Evolutionary conservation across 2,797 vertebrate species (phyloP).

Genomic region (Carduelis carduelis): DNA sequence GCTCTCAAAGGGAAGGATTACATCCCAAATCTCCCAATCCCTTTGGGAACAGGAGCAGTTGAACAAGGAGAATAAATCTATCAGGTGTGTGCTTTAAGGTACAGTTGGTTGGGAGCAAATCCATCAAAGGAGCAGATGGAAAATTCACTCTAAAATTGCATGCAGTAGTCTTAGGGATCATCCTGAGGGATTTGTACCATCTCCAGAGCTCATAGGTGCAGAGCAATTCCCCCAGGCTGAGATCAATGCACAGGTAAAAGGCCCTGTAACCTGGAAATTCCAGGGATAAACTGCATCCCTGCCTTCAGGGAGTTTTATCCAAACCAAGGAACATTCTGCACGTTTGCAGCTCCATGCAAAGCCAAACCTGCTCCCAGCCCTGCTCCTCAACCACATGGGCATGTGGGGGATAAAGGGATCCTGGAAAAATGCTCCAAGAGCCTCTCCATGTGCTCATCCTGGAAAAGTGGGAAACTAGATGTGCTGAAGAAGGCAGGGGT

Average conservation of each 20-base stretch:
- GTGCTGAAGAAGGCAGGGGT: background rate
- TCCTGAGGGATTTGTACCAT: background rate
- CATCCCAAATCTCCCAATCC: background rate
- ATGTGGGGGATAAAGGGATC: rapidly evolving
- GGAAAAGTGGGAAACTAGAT: rapidly evolving
- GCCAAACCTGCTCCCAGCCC: background rate
- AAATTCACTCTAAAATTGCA: background rate
- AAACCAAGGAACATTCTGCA: background rate
- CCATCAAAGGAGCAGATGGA: background rate
- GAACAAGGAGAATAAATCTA: background rate
- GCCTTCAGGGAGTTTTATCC: background rate
- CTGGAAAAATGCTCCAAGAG: background rate
- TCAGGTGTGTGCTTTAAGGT: background rate
- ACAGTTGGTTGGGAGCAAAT: background rate
- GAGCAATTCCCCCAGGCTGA: background rate
- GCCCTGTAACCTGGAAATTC: background rate
- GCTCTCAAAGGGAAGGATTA: constrained; percentile 6
- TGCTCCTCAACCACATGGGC: rapidly evolving
- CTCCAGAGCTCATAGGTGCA: background rate
- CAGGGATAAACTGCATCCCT: background rate
- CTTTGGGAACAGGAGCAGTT: background rate
- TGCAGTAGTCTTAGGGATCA: background rate
- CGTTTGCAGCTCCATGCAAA: rapidly evolving
- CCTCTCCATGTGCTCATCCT: background rate
- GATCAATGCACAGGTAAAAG: background rate